Evolutionary conservation across 2,888 invertebrate species (phyloP).

Genomic region (Rhodophaea formosa): DNA sequence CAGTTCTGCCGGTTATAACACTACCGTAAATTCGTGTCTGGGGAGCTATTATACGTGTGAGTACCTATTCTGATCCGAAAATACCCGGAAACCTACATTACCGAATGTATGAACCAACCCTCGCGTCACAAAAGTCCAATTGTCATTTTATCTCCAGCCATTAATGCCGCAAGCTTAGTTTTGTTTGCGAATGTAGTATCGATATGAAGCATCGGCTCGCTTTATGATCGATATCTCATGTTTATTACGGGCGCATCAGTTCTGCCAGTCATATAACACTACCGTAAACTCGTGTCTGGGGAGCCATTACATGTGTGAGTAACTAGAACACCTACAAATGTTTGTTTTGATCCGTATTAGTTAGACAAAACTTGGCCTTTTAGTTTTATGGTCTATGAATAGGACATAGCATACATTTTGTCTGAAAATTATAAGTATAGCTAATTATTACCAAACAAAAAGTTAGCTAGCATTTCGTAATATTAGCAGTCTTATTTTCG

Average conservation of each 20-base stretch:
- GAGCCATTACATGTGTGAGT: slow-evolving; percentile 10
- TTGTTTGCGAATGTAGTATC: neutral
- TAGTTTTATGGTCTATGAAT: no score
- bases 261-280: slow-evolving; percentile 20
- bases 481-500: no score
- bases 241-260: slow-evolving; percentile 24
- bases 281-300: slow-evolving; percentile 16
- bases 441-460: no score
- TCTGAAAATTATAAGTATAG: no score
- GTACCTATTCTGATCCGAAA: slow-evolving; percentile 8
- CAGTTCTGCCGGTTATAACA: slow-evolving; percentile 22
- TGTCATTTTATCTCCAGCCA: neutral
- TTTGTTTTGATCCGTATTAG: neutral
- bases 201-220: slow-evolving; percentile 19
- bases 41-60: slow-evolving; percentile 10
- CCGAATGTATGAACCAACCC: no score
- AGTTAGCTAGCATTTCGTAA: no score
- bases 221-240: slow-evolving; percentile 27
- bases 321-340: slow-evolving; percentile 6
- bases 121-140: neutral
- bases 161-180: neutral
- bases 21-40: slow-evolving; percentile 16
- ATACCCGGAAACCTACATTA: no score
- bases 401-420: no score
- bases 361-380: no score